Percentiles rank a stretch among this genome's conserved stretches.
Evolutionary conservation across 2,888 invertebrate genomes (phyloP).

Genomic region (Tetrapedia diversipes): DNA sequence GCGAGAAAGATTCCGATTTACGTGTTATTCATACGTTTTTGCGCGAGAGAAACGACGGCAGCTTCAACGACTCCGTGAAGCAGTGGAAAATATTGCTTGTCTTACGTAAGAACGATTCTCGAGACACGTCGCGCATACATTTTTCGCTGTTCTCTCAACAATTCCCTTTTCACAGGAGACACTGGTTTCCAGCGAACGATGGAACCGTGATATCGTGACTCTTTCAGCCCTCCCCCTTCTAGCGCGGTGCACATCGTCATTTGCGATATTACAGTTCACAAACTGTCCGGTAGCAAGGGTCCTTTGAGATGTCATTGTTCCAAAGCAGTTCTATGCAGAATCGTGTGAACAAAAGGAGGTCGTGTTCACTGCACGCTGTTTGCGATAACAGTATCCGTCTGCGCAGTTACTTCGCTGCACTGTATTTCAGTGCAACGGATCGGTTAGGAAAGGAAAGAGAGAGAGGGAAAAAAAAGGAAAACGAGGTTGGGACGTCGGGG

Average conservation of each 20-base stretch:
- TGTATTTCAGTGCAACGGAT: conserved; percentile 28
- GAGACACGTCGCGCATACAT: not conserved
- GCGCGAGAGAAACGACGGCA: not conserved
- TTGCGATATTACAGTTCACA: conserved; percentile 55
- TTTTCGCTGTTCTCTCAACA: conserved; percentile 23
- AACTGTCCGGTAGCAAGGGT: conserved; percentile 48
- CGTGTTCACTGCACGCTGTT: conserved; percentile 41
- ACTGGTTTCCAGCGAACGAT: not conserved
- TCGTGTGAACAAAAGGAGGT: conserved; percentile 56
- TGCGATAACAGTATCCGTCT: conserved; percentile 46
- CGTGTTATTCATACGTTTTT: not conserved
- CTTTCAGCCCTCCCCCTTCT: conserved; percentile 27
- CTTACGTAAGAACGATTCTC: not conserved
- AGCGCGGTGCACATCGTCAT: conserved; percentile 41
- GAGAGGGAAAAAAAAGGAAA: not conserved
- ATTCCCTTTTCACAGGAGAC: conserved; percentile 8
- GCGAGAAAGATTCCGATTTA: not conserved
- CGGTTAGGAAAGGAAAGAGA: conserved; percentile 9
- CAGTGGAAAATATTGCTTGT: conserved; percentile 12
- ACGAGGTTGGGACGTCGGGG: not conserved
- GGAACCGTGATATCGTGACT: conserved; percentile 32
- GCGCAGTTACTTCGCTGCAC: conserved; percentile 10
- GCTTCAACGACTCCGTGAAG: too few relatives aligned
- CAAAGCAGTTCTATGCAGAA: conserved; percentile 50
- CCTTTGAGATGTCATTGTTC: conserved; percentile 63